Conservation (phyloP, 2,113 vertebrate genomes). For the Callithrix jacchus region DNA sequence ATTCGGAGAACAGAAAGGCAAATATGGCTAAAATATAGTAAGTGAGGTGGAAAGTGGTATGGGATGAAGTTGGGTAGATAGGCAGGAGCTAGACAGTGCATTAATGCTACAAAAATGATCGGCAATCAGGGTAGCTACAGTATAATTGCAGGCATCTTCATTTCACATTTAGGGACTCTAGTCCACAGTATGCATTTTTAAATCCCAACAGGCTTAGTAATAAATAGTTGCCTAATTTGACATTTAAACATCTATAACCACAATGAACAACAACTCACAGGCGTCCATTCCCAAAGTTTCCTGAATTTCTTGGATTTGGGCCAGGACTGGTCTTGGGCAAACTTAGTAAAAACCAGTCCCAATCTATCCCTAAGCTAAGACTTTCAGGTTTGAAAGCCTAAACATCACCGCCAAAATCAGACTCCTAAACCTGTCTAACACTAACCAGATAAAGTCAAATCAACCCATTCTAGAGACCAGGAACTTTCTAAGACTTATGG, state of each 20-base stretch:
- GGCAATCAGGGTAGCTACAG: neutral
- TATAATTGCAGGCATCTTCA: slow-evolving; percentile 8
- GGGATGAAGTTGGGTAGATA: neutral
- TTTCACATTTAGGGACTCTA: neutral
- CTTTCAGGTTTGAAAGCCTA: slow-evolving; percentile 17
- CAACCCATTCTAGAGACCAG: neutral
- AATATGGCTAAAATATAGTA: neutral
- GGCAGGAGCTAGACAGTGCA: neutral
- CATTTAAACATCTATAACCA: neutral
- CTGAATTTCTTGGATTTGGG: neutral
- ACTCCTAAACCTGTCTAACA: neutral
- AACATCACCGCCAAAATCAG: slow-evolving; percentile 27
- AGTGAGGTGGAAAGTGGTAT: neutral
- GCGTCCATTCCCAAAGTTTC: neutral
- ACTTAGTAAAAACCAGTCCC: slow-evolving; percentile 19
- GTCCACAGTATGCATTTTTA: neutral
- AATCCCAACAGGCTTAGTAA: neutral
- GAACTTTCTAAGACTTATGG: neutral
- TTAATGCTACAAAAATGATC: slow-evolving; percentile 29
- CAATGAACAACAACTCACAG: neutral
- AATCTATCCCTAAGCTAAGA: neutral
- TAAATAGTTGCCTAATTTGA: slow-evolving; percentile 3
- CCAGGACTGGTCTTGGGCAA: neutral
- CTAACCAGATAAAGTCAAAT: slow-evolving; percentile 27
- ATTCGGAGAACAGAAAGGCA: neutral